Conservation (phyloP, 1,140 invertebrate species). For the Lucilia cuprina region DNA sequence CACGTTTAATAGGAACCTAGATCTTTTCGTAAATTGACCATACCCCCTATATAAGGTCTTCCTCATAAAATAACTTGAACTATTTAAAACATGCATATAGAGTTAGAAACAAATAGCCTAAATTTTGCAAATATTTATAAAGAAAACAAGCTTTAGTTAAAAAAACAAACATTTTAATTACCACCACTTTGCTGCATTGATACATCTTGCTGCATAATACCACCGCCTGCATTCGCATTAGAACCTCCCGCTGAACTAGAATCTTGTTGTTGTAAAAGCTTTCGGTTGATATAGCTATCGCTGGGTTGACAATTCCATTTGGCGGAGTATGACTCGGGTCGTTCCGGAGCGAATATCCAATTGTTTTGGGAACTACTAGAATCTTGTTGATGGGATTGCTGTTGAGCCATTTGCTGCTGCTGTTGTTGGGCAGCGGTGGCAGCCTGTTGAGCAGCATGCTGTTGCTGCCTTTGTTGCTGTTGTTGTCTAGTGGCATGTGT, state of each 20-base stretch:
- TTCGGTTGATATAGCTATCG: too few species aligned
- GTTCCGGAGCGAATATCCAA: too few species aligned
- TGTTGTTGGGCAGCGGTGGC: conserved; percentile 47
- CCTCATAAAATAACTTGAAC: too few species aligned
- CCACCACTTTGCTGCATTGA: not conserved
- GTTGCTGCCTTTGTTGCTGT: conserved; percentile 51
- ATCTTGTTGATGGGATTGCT: conserved; percentile 36
- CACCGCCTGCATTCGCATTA: not conserved
- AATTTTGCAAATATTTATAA: not conserved
- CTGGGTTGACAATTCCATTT: too few species aligned
- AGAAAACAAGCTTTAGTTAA: not conserved
- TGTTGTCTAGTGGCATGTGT: conserved; percentile 65
- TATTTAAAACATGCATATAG: too few species aligned
- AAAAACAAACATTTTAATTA: not conserved
- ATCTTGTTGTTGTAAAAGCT: too few species aligned
- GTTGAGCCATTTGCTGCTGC: conserved; percentile 42
- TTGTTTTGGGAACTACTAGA: too few species aligned
- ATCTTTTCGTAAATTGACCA: too few species aligned
- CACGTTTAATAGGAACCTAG: too few species aligned
- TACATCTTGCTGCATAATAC: not conserved
- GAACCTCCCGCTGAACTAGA: not conserved
- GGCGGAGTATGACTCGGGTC: too few species aligned
- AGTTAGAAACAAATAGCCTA: too few species aligned
- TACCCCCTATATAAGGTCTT: too few species aligned
- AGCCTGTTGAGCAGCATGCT: conserved; percentile 43